phyloP scores from a whole-genome alignment of 92 coral and sea anemone genomes.

The Parazoanthus darwini region DNA sequence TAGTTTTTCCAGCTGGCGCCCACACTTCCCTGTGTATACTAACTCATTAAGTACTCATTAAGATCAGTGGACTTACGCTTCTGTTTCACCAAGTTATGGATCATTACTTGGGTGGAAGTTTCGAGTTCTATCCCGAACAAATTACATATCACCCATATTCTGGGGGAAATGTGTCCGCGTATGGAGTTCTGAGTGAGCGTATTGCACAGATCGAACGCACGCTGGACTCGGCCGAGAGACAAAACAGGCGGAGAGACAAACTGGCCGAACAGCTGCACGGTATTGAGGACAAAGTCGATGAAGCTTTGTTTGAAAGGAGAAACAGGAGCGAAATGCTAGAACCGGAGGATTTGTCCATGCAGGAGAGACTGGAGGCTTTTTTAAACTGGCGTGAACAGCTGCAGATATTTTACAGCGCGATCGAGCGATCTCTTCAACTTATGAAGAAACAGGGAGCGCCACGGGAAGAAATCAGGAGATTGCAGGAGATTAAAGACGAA shows the following conservation, averaged over 20 bases:
- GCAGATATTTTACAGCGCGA: slow-evolving; percentile 60
- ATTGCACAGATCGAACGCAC: slow-evolving; percentile 19
- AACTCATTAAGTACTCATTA: neutral
- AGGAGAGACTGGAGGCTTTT: slow-evolving; percentile 50
- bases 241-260: slow-evolving; percentile 15
- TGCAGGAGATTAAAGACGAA: slow-evolving; percentile 69
- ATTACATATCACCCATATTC: neutral
- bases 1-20: neutral
- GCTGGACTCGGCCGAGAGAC: slow-evolving; percentile 9
- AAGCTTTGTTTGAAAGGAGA: slow-evolving; percentile 39
- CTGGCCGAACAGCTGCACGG: slow-evolving; percentile 22
- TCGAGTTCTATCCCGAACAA: neutral
- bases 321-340: slow-evolving; percentile 34
- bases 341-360: slow-evolving; percentile 52
- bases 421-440: slow-evolving; percentile 54
- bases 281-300: slow-evolving; percentile 48
- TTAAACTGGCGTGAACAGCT: slow-evolving; percentile 76
- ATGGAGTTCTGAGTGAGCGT: neutral
- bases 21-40: neutral
- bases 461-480: slow-evolving; percentile 51
- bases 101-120: neutral
- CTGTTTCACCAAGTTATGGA: neutral
- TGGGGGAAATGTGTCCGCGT: slow-evolving; percentile 1
- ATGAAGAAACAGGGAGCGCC: slow-evolving; percentile 30
- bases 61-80: too few relatives aligned